Percentiles rank a stretch among this genome's conserved stretches.
Conservation (phyloP, 1,140 invertebrate genomes). For the Zaprionus camerounensis region DNA sequence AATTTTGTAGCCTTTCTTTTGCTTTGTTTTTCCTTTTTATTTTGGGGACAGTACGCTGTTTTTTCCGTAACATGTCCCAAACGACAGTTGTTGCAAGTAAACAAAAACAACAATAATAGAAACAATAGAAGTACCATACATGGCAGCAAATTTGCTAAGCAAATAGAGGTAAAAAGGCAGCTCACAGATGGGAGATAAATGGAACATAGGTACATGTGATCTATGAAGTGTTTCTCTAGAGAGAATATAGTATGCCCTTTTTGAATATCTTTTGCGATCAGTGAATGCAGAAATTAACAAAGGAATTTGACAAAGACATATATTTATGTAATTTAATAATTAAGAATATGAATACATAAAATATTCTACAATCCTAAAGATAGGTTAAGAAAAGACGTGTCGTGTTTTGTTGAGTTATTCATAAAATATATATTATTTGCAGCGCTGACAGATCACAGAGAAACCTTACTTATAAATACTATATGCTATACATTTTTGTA, state of each 20-base stretch:
- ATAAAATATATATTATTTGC: too few species aligned
- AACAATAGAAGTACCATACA: constrained; percentile 39
- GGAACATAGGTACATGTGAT: not conserved
- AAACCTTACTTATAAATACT: too few species aligned
- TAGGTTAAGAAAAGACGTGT: too few species aligned
- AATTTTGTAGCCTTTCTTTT: constrained; percentile 76
- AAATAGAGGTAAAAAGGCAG: constrained; percentile 76
- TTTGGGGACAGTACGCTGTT: constrained; percentile 8
- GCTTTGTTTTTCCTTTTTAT: constrained; percentile 35
- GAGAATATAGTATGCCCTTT: not conserved
- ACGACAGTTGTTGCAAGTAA: constrained; percentile 66
- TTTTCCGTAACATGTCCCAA: constrained; percentile 48
- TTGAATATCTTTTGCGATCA: too few species aligned
- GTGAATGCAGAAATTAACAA: too few species aligned
- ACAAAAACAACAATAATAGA: constrained; percentile 57
- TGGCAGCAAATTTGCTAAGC: constrained; percentile 54
- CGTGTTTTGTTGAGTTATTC: too few species aligned
- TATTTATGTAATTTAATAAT: too few species aligned
- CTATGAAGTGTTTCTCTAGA: not conserved
- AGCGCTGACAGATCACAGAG: too few species aligned
- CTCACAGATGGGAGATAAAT: constrained; percentile 37
- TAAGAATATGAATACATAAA: too few species aligned
- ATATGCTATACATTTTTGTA: too few species aligned
- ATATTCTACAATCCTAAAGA: too few species aligned
- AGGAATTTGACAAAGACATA: too few species aligned